phyloP scores from a whole-genome alignment of 2,888 invertebrate species.

The Acheta domesticus region DNA sequence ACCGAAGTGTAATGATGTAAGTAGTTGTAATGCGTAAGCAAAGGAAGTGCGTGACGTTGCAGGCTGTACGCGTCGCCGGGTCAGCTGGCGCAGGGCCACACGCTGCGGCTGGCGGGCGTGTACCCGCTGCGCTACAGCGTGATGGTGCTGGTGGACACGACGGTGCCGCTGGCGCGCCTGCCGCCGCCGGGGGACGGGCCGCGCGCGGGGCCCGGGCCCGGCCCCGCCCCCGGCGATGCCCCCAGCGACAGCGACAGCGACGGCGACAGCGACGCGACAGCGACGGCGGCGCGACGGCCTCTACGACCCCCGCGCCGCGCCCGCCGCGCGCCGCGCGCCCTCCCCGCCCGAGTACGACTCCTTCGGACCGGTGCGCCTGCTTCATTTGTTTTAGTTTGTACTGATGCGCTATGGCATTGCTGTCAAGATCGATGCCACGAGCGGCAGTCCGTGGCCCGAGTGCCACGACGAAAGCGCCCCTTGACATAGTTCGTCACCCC shows the following conservation, averaged over 20 bases:
- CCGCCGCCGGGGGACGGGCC: slow-evolving; percentile 18
- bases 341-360: slow-evolving; percentile 25
- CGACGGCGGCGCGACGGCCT: background rate
- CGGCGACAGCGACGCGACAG: slow-evolving; percentile 30
- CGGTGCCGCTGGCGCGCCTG: slow-evolving; percentile 51
- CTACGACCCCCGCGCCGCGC: background rate
- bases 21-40: slow-evolving; percentile 3
- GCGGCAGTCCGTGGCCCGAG: too few species aligned
- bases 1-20: too few species aligned
- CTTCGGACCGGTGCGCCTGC: slow-evolving; percentile 28
- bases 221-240: background rate
- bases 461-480: too few species aligned
- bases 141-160: slow-evolving; percentile 60
- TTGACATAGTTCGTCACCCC: too few species aligned
- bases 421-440: too few species aligned
- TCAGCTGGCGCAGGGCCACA: slow-evolving; percentile 54
- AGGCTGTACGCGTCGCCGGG: slow-evolving; percentile 56
- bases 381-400: too few species aligned
- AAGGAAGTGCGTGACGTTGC: slow-evolving; percentile 33
- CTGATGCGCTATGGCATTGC: too few species aligned
- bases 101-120: slow-evolving; percentile 55
- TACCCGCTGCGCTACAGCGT: slow-evolving; percentile 57
- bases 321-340: background rate
- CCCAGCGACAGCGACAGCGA: slow-evolving; percentile 21
- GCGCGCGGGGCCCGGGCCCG: background rate